phyloP scores from a whole-genome alignment of 2,113 vertebrate genomes.

The Chloropsis hardwickii region DNA sequence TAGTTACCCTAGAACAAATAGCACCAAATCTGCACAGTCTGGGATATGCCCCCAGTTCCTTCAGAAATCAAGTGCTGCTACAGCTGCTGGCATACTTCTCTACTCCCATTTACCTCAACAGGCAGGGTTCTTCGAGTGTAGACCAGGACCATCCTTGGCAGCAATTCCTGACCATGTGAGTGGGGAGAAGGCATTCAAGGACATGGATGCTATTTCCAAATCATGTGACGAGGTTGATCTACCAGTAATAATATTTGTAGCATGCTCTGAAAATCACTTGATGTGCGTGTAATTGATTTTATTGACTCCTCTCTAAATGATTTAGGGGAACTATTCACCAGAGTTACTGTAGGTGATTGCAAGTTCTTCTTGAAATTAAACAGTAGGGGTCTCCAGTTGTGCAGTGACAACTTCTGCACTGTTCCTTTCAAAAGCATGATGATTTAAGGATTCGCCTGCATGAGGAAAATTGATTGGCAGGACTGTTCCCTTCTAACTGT shows the following conservation, averaged over 20 bases:
- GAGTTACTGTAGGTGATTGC: not conserved
- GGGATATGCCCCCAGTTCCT: not conserved
- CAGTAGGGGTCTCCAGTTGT: not conserved
- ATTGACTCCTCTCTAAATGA: not conserved
- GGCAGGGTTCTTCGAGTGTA: not conserved
- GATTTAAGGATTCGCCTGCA: not conserved
- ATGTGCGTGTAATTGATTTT: not conserved
- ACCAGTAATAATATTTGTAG: not conserved
- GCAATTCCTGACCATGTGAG: not conserved
- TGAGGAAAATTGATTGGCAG: conserved; percentile 57
- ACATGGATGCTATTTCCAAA: not conserved
- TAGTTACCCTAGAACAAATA: not conserved
- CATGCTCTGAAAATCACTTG: not conserved
- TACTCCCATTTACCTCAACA: not conserved
- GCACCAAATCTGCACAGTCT: not conserved
- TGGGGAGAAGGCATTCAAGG: not conserved
- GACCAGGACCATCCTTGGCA: not conserved
- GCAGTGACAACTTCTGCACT: not conserved
- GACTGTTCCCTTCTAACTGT: conserved; percentile 31
- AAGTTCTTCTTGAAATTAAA: not conserved
- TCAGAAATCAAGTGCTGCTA: not conserved
- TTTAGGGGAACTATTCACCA: not conserved
- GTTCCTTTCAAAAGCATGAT: not conserved
- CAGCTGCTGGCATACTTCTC: not conserved
- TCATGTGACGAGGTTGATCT: not conserved